Evolutionary conservation across 2,797 vertebrate species (phyloP), one percentile per base, ranked within the genome.

Genomic region (Gymnothorax reevesii): DNA sequence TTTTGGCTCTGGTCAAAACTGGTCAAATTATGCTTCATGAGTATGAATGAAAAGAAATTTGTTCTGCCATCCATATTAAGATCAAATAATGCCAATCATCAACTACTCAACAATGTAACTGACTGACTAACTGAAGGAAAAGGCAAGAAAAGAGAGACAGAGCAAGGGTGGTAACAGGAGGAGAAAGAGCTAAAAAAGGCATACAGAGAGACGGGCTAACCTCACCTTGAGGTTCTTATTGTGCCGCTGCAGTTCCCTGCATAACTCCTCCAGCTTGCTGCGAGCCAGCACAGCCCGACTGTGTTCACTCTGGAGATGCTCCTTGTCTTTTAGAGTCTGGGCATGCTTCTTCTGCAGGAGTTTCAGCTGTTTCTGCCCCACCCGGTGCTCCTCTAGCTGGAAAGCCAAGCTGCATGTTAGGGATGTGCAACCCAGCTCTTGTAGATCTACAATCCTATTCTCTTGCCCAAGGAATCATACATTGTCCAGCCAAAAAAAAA

Each of bases 181-280:
- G 49, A 62, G 57, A 54, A 75, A 27, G 75, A 66, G 7, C n/a
- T 27, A 20, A 60, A 64, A 55, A 33, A 69, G 25, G 60, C 82
- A 69, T 15, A 83, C n/a, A 84, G 62, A 73, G 57, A 0, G 7
- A 64, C 5, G 10, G 71, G 71, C 22, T 57, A 15, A 15, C 3
- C 87, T 20, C 25, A 98, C 98, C 97, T 97, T 97, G 86, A 99
- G 94, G 0, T 91, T 94, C 89, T 91, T 96, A 93, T 98, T 98
- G 94, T 99, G 97, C n/a, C 93, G 94, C 90, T 99, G 98, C 87
- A 99, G 95, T 75, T 99, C 98, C 9, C 95, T 93, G 90, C 98
- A 99, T 82, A 99, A 95, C 57, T 90, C 92, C 92, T 99, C 98
- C 1, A 99, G 95, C 85, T 97, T 95, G 92, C 96, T 95, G 27